phyloP scores from a whole-genome alignment of 2,888 invertebrate species.

The Brenthis daphne region DNA sequence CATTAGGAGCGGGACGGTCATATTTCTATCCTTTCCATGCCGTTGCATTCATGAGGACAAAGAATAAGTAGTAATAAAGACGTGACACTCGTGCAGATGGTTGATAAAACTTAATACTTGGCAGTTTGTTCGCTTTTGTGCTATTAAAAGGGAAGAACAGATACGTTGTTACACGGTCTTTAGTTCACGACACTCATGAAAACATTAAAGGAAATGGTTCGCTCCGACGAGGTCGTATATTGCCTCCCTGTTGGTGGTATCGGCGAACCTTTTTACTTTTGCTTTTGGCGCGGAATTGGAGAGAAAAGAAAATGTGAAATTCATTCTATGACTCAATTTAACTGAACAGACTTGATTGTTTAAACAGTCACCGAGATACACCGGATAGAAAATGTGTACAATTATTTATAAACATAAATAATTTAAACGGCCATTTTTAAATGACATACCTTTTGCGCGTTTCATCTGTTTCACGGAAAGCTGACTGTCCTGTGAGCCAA shows the following conservation, averaged over 20 bases:
- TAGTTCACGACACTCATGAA: slow-evolving; percentile 74
- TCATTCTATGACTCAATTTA: slow-evolving; percentile 77
- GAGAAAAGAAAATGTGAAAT: slow-evolving; percentile 72
- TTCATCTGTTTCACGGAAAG: slow-evolving; percentile 39
- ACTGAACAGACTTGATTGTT: slow-evolving; percentile 61
- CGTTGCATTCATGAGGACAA: slow-evolving; percentile 76
- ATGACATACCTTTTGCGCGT: slow-evolving; percentile 62
- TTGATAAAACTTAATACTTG: slow-evolving; percentile 79
- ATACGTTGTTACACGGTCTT: slow-evolving; percentile 77
- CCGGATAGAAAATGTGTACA: slow-evolving; percentile 47
- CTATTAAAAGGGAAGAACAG: slow-evolving; percentile 77
- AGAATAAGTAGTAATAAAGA: slow-evolving; percentile 81
- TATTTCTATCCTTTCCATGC: slow-evolving; percentile 51
- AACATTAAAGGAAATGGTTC: slow-evolving; percentile 76
- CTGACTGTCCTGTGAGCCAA: slow-evolving; percentile 60
- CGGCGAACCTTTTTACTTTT: slow-evolving; percentile 68
- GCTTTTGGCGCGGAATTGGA: slow-evolving; percentile 72
- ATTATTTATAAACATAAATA: slow-evolving; percentile 57
- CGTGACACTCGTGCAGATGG: slow-evolving; percentile 80
- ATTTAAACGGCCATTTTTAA: slow-evolving; percentile 61
- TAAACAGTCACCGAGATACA: slow-evolving; percentile 53
- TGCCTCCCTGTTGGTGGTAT: slow-evolving; percentile 70
- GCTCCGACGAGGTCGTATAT: slow-evolving; percentile 66
- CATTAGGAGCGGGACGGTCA: slow-evolving; percentile 51
- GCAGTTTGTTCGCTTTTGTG: slow-evolving; percentile 71